Evolutionary conservation across 1,140 invertebrate genomes (phyloP), one percentile per base, ranked within the genome.

Genomic region (Drosophila bocki): DNA sequence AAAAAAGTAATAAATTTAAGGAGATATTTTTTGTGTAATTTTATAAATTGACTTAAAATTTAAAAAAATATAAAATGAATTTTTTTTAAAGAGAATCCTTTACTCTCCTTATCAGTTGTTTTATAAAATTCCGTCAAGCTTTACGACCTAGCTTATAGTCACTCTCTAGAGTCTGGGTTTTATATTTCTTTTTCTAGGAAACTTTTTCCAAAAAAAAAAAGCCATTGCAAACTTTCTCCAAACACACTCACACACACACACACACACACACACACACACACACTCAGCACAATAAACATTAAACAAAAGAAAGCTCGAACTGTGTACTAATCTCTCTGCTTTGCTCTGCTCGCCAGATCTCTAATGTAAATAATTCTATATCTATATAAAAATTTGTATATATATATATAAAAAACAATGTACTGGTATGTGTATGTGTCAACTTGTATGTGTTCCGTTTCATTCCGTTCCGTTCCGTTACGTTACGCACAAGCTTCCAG

Each of bases 371-470:
- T 70, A 68, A 54, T 29, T 79, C 50, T 65, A 45, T 53, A 69
- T 44, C 15, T 68, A n/a, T 68, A 41, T 63, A 50, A 29, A 29
- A 29, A 29, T 29, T 29, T 29, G 26, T 37, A 41, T 59, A 13
- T 50, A 45, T 51, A 15, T 29, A 44, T 56, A 26, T 29, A 39
- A 51, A 29, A 6, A 29, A 6, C 32, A 60, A 37, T 62, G 57
- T 57, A 53, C 44, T 22, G 63, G 39, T 78, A 42, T 74, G 39
- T 82, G 54, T 81, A 63, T 72, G 39, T 67, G 32, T 79, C 39
- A 53, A 65, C n/a, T n/a, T 79, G 56, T 58, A 59, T 63, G 47
- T 64, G 39, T 56, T 56, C 13, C 60, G 45, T 75, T 47, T 51
- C 22, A 54, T 59, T 62, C 45, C 47, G 56, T 72, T 63, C 59